Conservation (phyloP, 1,140 invertebrate genomes). For the Elysia chlorotica region DNA sequence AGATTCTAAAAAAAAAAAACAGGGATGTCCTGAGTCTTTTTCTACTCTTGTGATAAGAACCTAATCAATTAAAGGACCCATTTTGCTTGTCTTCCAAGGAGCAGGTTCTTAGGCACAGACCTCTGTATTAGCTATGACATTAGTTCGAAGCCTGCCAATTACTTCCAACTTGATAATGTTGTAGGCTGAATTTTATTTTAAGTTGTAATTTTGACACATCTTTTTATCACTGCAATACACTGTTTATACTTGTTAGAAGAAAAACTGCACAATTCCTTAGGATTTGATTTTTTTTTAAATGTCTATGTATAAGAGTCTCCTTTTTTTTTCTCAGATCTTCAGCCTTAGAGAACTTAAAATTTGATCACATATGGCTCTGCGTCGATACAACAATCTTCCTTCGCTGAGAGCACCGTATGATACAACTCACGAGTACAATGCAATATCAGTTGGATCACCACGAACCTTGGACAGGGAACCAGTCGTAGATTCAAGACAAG, state of each 20-base stretch:
- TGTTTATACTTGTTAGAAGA: neutral
- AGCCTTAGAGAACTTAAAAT: neutral
- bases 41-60: no score
- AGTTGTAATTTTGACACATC: no score
- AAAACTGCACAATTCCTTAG: neutral
- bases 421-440: slow-evolving; percentile 42
- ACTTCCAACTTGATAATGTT: no score
- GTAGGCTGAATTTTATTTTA: neutral
- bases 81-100: no score
- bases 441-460: slow-evolving; percentile 36
- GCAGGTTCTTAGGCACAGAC: no score
- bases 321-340: neutral
- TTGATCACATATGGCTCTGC: slow-evolving; percentile 18
- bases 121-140: no score
- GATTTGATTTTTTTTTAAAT: neutral
- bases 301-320: neutral
- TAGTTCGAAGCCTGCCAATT: no score
- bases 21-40: no score
- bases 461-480: no score
- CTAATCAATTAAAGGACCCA: no score
- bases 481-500: slow-evolving; percentile 19
- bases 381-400: slow-evolving; percentile 13
- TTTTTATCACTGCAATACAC: neutral
- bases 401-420: slow-evolving; percentile 26
- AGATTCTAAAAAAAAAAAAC: no score